Evolutionary conservation across 2,113 vertebrate species (phyloP).

Genomic region (Chelonoidis abingdonii): DNA sequence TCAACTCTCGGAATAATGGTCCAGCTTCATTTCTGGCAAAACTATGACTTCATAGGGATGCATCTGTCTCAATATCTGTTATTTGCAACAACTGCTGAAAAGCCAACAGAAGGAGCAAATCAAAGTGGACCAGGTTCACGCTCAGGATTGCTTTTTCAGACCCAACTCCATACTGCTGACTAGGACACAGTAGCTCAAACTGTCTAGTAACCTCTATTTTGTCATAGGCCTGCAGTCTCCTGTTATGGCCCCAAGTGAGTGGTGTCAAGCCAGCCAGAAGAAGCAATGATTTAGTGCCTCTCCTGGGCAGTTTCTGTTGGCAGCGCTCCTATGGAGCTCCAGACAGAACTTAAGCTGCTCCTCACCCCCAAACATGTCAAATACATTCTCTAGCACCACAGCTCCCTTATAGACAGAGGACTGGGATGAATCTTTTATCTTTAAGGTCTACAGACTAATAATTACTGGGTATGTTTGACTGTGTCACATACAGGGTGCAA

Average conservation of each 20-base stretch:
- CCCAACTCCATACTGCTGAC: background rate
- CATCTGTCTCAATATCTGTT: background rate
- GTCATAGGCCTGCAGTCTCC: background rate
- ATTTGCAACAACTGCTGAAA: background rate
- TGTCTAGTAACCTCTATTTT: background rate
- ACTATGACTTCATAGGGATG: background rate
- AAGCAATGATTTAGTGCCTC: background rate
- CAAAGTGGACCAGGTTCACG: background rate
- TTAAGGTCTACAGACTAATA: background rate
- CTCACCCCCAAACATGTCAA: background rate
- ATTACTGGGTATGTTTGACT: background rate
- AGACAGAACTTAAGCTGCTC: background rate
- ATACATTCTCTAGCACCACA: background rate
- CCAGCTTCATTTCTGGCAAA: background rate
- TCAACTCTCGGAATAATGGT: background rate
- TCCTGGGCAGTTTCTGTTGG: background rate
- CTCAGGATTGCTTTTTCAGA: background rate
- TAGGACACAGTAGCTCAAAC: background rate
- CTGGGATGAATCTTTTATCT: rapidly evolving
- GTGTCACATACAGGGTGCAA: too few relatives aligned
- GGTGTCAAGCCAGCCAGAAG: background rate
- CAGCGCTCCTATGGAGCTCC: background rate
- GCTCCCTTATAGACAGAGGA: background rate
- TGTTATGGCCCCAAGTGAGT: background rate
- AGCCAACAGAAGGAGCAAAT: background rate